These are phyloP conservation scores for Tetrapedia diversipes DNA, from an alignment of 2,888 invertebrate genomes.

Conservation along the genomic window DNA sequence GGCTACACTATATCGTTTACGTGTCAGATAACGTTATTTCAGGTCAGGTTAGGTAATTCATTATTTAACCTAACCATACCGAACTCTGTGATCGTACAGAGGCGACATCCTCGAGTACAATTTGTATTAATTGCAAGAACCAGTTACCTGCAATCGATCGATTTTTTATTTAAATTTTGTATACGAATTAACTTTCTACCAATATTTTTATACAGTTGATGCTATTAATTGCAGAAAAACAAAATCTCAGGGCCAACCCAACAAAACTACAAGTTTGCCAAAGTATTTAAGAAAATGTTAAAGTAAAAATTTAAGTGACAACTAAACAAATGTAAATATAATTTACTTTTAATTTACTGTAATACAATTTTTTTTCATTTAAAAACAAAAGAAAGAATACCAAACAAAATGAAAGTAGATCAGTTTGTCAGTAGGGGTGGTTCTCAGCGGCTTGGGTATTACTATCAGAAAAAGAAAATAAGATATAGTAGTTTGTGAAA, in stretches of 20 bases:
- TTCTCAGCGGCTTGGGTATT: background rate
- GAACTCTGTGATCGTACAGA: conserved; percentile 15
- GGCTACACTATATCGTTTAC: conserved; percentile 34
- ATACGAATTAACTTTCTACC: background rate
- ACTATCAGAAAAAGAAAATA: conserved; percentile 7
- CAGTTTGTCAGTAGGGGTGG: conserved; percentile 12
- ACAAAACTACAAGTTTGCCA: background rate
- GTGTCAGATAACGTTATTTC: conserved; percentile 50
- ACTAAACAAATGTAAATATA: background rate
- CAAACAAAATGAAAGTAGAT: background rate
- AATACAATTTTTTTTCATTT: background rate
- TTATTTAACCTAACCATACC: conserved; percentile 34
- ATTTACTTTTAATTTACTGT: background rate
- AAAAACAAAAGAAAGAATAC: conserved; percentile 13
- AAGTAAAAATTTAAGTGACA: background rate
- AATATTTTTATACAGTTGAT: background rate
- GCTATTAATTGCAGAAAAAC: background rate
- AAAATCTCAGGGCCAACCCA: background rate
- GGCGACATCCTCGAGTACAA: conserved; percentile 45
- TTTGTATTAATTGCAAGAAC: conserved; percentile 28
- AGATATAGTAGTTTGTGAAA: conserved; percentile 22
- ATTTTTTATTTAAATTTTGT: conserved; percentile 26
- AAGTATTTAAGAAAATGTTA: background rate
- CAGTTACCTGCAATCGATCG: conserved; percentile 28
- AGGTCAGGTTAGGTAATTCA: conserved; percentile 19